Percentiles rank a stretch among this genome's conserved stretches.
phyloP scores from a whole-genome alignment of 2,113 vertebrate genomes.

The Dascyllus trimaculatus region DNA sequence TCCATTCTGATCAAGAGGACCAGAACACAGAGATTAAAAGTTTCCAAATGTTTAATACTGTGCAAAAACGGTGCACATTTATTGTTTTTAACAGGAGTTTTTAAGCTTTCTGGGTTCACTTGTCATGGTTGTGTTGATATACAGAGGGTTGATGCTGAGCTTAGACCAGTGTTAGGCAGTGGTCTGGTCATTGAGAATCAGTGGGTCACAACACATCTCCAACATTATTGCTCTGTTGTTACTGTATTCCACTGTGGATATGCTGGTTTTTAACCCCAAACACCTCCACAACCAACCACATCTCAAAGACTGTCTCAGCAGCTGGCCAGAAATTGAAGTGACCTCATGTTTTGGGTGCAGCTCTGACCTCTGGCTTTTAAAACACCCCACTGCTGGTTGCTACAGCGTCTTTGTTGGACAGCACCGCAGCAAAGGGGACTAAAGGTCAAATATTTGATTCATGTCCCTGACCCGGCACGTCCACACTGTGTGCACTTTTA shows the following conservation, averaged over 20 bases:
- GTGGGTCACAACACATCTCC: too few relatives aligned
- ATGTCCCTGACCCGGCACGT: background rate
- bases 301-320: background rate
- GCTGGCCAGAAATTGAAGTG: background rate
- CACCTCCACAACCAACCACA: background rate
- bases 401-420: conserved; percentile 1
- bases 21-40: too few relatives aligned
- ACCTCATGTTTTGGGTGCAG: background rate
- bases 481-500: background rate
- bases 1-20: too few relatives aligned
- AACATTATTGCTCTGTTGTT: background rate
- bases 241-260: background rate
- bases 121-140: too few relatives aligned
- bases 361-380: conserved; percentile 17
- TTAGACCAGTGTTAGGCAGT: too few relatives aligned
- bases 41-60: too few relatives aligned
- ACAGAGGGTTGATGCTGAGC: too few relatives aligned
- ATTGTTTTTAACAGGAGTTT: too few relatives aligned
- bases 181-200: too few relatives aligned
- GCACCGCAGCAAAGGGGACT: background rate
- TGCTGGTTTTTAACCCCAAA: background rate
- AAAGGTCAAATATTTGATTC: conserved; percentile 19
- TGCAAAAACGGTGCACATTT: too few relatives aligned
- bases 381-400: background rate
- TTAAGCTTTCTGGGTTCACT: too few relatives aligned